These are phyloP conservation scores for Liasis olivaceus DNA, from an alignment of 2,797 vertebrate genomes.

Conservation along the genomic window DNA sequence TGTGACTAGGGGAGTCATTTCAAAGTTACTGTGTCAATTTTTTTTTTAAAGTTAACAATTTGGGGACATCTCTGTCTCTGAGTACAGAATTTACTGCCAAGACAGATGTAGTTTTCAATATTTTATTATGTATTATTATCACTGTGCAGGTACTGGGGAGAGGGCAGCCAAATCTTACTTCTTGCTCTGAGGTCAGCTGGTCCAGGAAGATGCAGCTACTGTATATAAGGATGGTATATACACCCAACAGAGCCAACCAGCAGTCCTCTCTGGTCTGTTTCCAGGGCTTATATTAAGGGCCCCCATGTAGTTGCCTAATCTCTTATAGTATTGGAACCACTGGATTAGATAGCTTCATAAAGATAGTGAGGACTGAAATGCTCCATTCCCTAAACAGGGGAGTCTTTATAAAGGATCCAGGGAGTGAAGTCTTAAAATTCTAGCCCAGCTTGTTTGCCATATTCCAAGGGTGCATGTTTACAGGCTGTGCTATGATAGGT, in stretches of 20 bases:
- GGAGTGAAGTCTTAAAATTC: not conserved
- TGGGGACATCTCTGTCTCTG: not conserved
- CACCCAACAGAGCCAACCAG: not conserved
- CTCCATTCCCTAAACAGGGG: not conserved
- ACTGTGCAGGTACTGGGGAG: not conserved
- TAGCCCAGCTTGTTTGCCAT: not conserved
- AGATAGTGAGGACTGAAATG: not conserved
- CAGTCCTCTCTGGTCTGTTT: not conserved
- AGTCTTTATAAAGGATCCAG: not conserved
- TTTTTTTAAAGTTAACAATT: not conserved
- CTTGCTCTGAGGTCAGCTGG: not conserved
- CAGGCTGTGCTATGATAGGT: not conserved
- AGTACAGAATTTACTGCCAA: not conserved
- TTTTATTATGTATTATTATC: not conserved
- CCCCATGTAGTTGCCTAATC: not conserved
- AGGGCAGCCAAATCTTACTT: not conserved
- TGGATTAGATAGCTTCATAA: not conserved
- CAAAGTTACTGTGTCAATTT: not conserved
- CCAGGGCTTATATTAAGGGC: not conserved
- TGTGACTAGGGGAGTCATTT: not conserved
- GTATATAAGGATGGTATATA: not conserved
- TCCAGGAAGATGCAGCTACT: not conserved
- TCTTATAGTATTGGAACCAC: no score
- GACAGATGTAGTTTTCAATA: not conserved
- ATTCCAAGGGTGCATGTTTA: not conserved